phyloP scores from a whole-genome alignment of 2,113 vertebrate genomes.

The Aegypius monachus region DNA sequence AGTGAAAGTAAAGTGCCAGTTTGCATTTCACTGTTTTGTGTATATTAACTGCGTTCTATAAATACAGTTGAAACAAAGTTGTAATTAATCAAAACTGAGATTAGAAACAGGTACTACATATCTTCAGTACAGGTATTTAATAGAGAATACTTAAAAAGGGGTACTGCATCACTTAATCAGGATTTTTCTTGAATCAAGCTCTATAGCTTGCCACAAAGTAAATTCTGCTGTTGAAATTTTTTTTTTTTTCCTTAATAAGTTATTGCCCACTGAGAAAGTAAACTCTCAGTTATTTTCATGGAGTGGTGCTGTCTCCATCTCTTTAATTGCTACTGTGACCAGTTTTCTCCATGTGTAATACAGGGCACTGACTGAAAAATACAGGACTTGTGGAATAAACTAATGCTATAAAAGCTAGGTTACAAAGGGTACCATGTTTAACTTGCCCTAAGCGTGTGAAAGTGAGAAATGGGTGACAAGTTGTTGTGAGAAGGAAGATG shows the following conservation, averaged over 20 bases:
- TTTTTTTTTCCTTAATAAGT: too few species aligned
- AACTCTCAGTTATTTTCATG: conserved; percentile 21
- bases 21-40: not conserved
- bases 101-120: not conserved
- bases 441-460: not conserved
- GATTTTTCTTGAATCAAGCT: conserved; percentile 8
- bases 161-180: not conserved
- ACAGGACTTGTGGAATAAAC: not conserved
- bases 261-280: not conserved
- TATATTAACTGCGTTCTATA: not conserved
- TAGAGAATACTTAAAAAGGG: not conserved
- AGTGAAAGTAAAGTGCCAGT: not conserved
- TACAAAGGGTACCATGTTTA: not conserved
- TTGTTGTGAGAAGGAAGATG: not conserved
- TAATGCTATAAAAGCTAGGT: not conserved
- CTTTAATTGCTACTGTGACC: not conserved
- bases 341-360: not conserved
- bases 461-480: not conserved
- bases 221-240: not conserved
- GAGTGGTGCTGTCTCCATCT: not conserved
- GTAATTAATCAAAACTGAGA: not conserved
- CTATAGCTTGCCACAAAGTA: not conserved
- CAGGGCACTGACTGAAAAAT: not conserved
- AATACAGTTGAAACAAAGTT: not conserved
- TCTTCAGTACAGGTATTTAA: not conserved